Evolutionary conservation across 1,140 invertebrate species (phyloP), one percentile per base, ranked within the genome.

Genomic region (Ephestia elutella): DNA sequence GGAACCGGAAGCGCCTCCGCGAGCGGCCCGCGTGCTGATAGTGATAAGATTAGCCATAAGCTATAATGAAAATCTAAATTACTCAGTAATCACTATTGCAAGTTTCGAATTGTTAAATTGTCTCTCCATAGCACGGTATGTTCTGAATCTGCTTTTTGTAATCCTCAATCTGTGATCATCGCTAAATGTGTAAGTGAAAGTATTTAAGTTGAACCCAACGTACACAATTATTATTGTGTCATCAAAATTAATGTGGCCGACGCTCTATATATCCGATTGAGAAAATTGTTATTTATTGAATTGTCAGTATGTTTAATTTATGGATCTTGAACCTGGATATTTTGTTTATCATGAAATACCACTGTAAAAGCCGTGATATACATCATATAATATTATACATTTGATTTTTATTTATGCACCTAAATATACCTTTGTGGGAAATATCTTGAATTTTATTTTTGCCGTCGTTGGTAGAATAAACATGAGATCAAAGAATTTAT

Each of bases 101-200:
- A 84, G 73, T 82, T 83, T 82, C 77, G 74, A 85, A 83, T 80
- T 80, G 81, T 82, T 81, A 76, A 81, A 86, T 78, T 75, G 79
- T 85, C 82, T 73, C 63, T 85, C 79, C 82, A 87, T 82, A 85
- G 84, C 84, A 83, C 82, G 82, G 81, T 83, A 82, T 82, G 78
- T 86, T 80, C 85, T 86, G 78, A 86, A 80, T 81, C 80, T 82
- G 81, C 81, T 86, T 87, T 86, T 86, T 81, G 80, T 87, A 84
- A 86, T 87, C 80, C 82, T 85, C 81, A 87, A 86, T 84, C 86
- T 88, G 86, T 88, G 86, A 88, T 88, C 81, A 85, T 82, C 82
- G 77, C 82, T 87, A 87, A 82, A 83, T 84, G 68, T 84, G 56
- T 86, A 86, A 85, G 81, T 78, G 65, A 78, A 73, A 74, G 70